Evolutionary conservation across 2,113 vertebrate genomes (phyloP).

Genomic region (Eurystomus gularis): DNA sequence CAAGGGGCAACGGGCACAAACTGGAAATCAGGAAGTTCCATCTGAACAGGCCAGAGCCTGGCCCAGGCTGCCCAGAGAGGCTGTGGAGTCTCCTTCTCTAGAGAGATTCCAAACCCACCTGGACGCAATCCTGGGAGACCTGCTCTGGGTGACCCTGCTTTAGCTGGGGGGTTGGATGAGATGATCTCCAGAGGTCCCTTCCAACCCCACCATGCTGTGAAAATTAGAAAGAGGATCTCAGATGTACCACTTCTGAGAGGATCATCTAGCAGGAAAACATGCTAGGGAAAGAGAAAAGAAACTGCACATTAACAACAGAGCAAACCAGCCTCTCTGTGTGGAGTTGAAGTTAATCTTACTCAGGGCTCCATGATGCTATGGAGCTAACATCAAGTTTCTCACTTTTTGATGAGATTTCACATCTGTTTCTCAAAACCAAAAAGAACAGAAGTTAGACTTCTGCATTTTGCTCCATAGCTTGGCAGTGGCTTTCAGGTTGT

Average conservation of each 20-base stretch:
- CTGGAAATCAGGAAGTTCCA: no score
- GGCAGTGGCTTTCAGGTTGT: neutral
- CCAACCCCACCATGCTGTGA: neutral
- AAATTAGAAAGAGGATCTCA: neutral
- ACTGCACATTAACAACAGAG: fast-evolving
- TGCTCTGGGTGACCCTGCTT: neutral
- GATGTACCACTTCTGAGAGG: neutral
- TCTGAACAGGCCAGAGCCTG: no score
- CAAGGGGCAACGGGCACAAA: no score
- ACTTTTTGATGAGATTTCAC: neutral
- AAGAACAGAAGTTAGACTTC: no score
- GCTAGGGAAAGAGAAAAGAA: neutral
- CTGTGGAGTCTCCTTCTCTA: neutral
- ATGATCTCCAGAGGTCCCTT: neutral
- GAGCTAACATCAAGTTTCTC: neutral
- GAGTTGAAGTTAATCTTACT: neutral
- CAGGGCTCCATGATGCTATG: neutral
- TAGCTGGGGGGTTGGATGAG: neutral
- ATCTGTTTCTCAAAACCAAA: neutral
- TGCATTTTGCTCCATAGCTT: neutral
- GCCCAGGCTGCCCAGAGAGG: neutral
- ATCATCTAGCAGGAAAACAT: neutral
- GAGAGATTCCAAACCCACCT: neutral
- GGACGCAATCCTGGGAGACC: neutral
- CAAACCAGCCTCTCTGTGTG: neutral